A percentile compares a stretch with the other conserved stretches of the same genome.
phyloP scores from a whole-genome alignment of 2,113 vertebrate genomes.

The Rhipidura dahli region DNA sequence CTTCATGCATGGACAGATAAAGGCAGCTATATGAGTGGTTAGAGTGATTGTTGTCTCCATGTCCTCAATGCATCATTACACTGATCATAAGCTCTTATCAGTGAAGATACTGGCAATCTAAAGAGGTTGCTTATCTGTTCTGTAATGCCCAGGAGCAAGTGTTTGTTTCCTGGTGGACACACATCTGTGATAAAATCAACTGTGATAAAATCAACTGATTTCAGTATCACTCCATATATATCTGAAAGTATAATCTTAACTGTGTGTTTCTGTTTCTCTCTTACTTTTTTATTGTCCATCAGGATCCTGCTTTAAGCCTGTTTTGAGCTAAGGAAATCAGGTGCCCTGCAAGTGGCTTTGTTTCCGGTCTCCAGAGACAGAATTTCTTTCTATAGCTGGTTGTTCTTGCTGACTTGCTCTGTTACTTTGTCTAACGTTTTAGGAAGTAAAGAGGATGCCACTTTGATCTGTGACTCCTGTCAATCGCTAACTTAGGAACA shows the following conservation, averaged over 20 bases:
- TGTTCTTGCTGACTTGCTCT: background rate
- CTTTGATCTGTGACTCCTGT: background rate
- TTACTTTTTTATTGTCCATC: background rate
- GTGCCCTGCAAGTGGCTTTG: background rate
- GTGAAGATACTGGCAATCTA: background rate
- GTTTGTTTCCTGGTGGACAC: background rate
- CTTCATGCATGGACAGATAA: background rate
- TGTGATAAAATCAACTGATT: background rate
- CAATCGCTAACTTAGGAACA: background rate
- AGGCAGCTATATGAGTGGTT: background rate
- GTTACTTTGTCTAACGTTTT: background rate
- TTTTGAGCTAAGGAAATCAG: background rate
- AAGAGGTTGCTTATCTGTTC: background rate
- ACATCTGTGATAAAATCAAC: background rate
- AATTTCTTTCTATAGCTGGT: background rate
- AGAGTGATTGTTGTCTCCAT: background rate
- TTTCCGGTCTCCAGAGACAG: background rate
- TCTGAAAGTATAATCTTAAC: background rate
- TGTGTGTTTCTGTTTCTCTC: background rate
- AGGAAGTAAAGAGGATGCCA: background rate
- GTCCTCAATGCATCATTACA: background rate
- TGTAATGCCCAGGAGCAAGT: background rate
- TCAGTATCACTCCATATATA: background rate
- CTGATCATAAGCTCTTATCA: background rate
- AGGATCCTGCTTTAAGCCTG: background rate